These are phyloP conservation scores for Drosophila neotestacea DNA, from an alignment of 2,888 invertebrate genomes.

Conservation along the genomic window DNA sequence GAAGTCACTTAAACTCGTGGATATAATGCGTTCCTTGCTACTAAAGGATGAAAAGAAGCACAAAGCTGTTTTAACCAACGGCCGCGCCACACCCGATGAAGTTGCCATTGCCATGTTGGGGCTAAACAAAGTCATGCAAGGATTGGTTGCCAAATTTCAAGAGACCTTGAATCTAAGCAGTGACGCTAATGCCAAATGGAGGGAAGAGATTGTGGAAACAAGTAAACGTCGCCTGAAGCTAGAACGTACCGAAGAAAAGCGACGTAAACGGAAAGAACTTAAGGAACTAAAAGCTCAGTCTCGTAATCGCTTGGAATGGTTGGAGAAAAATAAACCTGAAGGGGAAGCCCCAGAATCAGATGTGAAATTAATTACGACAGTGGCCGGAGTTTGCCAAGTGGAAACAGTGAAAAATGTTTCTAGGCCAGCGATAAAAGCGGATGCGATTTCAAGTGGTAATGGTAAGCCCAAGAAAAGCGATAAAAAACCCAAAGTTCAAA, in stretches of 20 bases:
- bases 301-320: conserved; percentile 79
- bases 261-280: conserved; percentile 64
- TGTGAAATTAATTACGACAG: not conserved
- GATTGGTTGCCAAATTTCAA: conserved; percentile 62
- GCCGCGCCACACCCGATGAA: conserved; percentile 78
- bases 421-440: not conserved
- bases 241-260: conserved; percentile 73
- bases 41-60: conserved; percentile 73
- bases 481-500: not conserved
- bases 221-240: conserved; percentile 79
- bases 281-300: conserved; percentile 70
- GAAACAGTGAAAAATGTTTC: not conserved
- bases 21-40: conserved; percentile 75
- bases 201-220: conserved; percentile 69
- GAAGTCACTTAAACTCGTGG: conserved; percentile 75
- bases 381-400: not conserved
- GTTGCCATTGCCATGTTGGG: conserved; percentile 79
- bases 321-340: conserved; percentile 64
- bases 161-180: conserved; percentile 63
- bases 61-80: conserved; percentile 75
- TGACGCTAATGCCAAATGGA: conserved; percentile 67
- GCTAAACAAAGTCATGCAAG: conserved; percentile 76
- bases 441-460: not conserved
- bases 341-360: not conserved
- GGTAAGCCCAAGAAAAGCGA: not conserved